Evolutionary conservation across 2,797 vertebrate genomes (phyloP).

Genomic region (Streptopelia turtur): DNA sequence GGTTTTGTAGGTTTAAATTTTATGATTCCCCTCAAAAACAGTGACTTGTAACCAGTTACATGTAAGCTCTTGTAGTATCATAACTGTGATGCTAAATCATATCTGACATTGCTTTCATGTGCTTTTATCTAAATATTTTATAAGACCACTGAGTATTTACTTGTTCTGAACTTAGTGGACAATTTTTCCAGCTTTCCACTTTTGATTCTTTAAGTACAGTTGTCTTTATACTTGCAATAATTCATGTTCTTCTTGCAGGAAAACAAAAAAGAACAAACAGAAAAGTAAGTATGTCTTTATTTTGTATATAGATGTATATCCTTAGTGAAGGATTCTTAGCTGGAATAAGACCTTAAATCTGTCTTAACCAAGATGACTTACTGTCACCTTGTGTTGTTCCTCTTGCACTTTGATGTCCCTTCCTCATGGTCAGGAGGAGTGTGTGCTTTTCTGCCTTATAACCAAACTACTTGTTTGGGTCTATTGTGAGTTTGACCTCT

Average conservation of each 20-base stretch:
- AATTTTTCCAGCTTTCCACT: not conserved
- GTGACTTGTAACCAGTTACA: not conserved
- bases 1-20: not conserved
- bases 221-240: not conserved
- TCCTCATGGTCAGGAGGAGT: not conserved
- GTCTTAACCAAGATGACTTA: not conserved
- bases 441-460: not conserved
- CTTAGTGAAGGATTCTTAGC: not conserved
- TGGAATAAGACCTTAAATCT: not conserved
- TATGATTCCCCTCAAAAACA: not conserved
- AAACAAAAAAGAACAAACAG: conserved; percentile 96
- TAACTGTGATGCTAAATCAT: not conserved
- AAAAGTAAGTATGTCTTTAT: conserved; percentile 85
- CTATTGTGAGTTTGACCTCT: not conserved
- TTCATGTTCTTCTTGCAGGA: conserved; percentile 80
- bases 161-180: not conserved
- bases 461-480: not conserved
- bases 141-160: not conserved
- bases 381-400: not conserved
- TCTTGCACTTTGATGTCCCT: not conserved
- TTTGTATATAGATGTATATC: not conserved
- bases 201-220: not conserved
- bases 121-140: not conserved
- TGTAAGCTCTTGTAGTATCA: not conserved
- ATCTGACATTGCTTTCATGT: not conserved